Conservation (phyloP, 2,113 vertebrate species). For the Raja brachyura region DNA sequence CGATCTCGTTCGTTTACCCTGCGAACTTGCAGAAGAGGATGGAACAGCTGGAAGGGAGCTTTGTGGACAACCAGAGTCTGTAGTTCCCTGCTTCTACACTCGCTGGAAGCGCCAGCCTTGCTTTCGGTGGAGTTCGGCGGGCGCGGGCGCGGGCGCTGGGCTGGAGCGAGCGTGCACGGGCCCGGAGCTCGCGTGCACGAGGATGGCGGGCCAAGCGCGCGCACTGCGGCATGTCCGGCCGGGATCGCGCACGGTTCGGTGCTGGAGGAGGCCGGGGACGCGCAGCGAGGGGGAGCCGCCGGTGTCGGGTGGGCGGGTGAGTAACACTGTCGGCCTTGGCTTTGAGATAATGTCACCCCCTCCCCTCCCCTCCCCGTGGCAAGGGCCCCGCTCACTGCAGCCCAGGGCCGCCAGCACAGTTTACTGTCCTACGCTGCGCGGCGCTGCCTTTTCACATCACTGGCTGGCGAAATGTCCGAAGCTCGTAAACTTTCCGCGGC, state of each 20-base stretch:
- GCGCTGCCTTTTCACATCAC: neutral
- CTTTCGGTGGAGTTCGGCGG: too few species aligned
- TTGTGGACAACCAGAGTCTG: too few species aligned
- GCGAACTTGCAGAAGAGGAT: neutral
- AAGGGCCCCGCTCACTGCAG: too few species aligned
- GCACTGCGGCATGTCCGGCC: slow-evolving; percentile 29
- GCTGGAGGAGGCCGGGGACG: neutral
- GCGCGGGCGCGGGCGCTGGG: too few species aligned
- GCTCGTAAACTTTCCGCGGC: neutral
- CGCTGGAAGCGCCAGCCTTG: too few species aligned
- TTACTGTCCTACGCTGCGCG: too few species aligned
- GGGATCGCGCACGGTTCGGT: neutral
- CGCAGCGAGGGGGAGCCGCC: neutral
- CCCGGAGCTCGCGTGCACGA: neutral
- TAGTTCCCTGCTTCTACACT: too few species aligned
- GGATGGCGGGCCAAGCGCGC: neutral
- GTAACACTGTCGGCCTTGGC: neutral
- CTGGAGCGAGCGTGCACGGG: neutral
- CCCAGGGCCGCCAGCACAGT: neutral
- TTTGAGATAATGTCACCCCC: neutral
- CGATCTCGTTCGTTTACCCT: too few species aligned
- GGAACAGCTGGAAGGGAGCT: too few species aligned
- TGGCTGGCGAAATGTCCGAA: neutral
- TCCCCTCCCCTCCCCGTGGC: too few species aligned
- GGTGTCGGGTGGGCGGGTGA: neutral